These are phyloP conservation scores for Nephrocerus scutellatus DNA, from an alignment of 2,888 invertebrate genomes.

Conservation along the genomic window DNA sequence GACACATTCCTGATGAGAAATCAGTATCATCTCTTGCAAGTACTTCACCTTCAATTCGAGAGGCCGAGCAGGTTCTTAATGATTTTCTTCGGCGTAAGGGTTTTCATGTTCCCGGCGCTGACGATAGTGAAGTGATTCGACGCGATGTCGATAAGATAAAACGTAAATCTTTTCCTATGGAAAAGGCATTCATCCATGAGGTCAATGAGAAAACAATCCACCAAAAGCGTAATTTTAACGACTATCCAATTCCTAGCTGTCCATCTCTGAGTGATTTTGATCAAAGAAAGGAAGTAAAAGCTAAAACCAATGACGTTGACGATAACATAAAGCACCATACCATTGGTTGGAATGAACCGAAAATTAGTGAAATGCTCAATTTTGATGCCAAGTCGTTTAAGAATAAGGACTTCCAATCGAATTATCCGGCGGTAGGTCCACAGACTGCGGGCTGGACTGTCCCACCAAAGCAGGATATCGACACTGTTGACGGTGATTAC, in stretches of 20 bases:
- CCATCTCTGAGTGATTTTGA: slow-evolving; percentile 39
- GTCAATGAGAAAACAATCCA: slow-evolving; percentile 4
- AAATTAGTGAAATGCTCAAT: slow-evolving; percentile 39
- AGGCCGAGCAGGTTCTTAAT: slow-evolving; percentile 38
- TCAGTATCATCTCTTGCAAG: slow-evolving; percentile 29
- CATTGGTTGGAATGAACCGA: slow-evolving; percentile 33
- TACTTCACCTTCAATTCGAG: slow-evolving; percentile 37
- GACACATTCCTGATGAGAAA: slow-evolving; percentile 30
- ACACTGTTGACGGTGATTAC: slow-evolving; percentile 40
- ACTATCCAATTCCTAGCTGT: slow-evolving; percentile 27
- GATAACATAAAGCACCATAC: slow-evolving; percentile 27
- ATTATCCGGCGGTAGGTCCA: slow-evolving; percentile 31
- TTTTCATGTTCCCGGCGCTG: slow-evolving; percentile 22
- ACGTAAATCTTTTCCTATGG: neutral
- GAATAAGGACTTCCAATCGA: slow-evolving; percentile 24
- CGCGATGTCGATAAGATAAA: neutral
- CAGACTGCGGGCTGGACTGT: slow-evolving; percentile 35
- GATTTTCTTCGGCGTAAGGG: slow-evolving; percentile 35
- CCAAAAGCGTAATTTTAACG: slow-evolving; percentile 1
- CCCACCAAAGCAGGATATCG: slow-evolving; percentile 37
- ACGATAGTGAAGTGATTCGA: neutral
- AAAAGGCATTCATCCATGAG: neutral
- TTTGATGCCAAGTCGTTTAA: slow-evolving; percentile 26
- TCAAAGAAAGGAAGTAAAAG: slow-evolving; percentile 24
- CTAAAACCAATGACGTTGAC: slow-evolving; percentile 24